Percentiles rank a stretch among this genome's conserved stretches.
Evolutionary conservation across 1,140 invertebrate genomes (phyloP).

Genomic region (Hetaerina americana): DNA sequence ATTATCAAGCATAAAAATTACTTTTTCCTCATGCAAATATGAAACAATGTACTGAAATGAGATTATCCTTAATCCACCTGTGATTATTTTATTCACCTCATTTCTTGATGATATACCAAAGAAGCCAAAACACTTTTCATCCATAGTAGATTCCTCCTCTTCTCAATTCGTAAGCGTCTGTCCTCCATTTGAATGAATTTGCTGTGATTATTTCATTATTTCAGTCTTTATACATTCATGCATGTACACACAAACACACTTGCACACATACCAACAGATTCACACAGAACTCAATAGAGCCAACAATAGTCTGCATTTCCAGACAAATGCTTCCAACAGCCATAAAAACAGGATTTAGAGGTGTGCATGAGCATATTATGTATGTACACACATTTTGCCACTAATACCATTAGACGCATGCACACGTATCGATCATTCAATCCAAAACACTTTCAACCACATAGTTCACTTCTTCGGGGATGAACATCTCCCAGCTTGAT

Average conservation of each 20-base stretch:
- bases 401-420: too few relatives aligned
- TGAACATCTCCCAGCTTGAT: background rate
- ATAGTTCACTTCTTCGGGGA: background rate
- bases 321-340: background rate
- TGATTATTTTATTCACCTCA: background rate
- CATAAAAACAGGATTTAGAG: background rate
- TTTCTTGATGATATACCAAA: background rate
- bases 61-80: background rate
- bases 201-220: background rate
- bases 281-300: background rate
- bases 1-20: background rate
- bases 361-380: background rate
- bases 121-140: background rate
- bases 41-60: background rate
- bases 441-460: constrained; percentile 18
- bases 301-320: background rate
- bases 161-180: background rate
- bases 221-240: background rate
- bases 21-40: background rate
- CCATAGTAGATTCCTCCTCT: background rate
- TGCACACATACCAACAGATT: background rate
- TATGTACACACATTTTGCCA: background rate
- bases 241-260: background rate
- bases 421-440: constrained; percentile 28
- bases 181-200: too few relatives aligned